phyloP scores from a whole-genome alignment of 2,113 vertebrate species.

The Archocentrus centrarchus region DNA sequence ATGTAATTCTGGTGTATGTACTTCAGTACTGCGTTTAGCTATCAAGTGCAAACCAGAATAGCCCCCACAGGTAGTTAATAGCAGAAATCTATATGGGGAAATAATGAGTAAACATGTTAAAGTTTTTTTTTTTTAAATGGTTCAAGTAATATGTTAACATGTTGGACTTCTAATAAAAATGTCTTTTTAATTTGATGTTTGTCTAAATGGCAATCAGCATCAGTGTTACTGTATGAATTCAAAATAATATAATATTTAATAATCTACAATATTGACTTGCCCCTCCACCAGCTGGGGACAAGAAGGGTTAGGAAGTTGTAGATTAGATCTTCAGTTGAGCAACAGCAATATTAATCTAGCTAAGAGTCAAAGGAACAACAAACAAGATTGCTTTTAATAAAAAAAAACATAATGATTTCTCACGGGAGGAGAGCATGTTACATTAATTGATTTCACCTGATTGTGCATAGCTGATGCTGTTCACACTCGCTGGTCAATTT shows the following conservation, averaged over 20 bases:
- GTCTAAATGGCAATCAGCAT: not conserved
- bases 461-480: conserved; percentile 51
- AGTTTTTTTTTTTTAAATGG: no score
- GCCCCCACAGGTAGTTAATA: not conserved
- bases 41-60: not conserved
- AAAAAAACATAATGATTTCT: conserved; percentile 49
- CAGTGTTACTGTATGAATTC: not conserved
- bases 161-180: not conserved
- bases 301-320: not conserved
- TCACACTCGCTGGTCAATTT: conserved; percentile 33
- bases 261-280: not conserved
- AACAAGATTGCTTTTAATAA: conserved; percentile 30
- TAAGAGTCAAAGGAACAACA: conserved; percentile 40
- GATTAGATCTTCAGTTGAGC: conserved; percentile 23
- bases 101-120: no score
- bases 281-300: not conserved
- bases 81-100: not conserved
- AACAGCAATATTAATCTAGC: conserved; percentile 35
- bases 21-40: no score
- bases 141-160: not conserved
- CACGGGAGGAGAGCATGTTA: conserved; percentile 33
- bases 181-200: not conserved
- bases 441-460: conserved; percentile 63
- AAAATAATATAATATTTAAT: not conserved
- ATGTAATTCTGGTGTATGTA: not conserved